A percentile compares a stretch with the other conserved stretches of the same genome.
Conservation (phyloP, 2,113 vertebrate genomes). For the Tachysurus fulvidraco region DNA sequence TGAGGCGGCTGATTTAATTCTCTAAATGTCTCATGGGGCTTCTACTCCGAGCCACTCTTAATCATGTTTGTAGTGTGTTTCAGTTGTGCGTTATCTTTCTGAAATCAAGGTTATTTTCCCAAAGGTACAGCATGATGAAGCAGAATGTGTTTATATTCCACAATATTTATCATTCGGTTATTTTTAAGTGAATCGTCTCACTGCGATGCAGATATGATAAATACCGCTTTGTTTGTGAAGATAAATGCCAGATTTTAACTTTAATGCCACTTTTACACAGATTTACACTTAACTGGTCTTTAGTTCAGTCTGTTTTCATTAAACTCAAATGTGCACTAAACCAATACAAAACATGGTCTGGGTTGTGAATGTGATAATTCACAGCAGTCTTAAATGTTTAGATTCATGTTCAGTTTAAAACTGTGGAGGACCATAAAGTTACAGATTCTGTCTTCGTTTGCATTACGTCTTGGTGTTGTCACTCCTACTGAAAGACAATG, state of each 20-base stretch:
- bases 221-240: not conserved
- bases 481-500: not conserved
- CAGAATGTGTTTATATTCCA: constrained; percentile 6
- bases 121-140: not conserved
- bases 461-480: not conserved
- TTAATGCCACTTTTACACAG: not conserved
- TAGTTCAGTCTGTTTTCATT: not conserved
- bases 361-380: not conserved
- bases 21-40: not conserved
- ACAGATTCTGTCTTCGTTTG: not conserved
- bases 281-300: not conserved
- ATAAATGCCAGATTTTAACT: not conserved
- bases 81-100: not conserved
- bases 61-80: constrained; percentile 18
- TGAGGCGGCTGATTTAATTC: constrained; percentile 16
- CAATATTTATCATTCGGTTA: not conserved
- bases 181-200: not conserved
- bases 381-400: not conserved
- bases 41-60: constrained; percentile 2
- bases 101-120: constrained; percentile 12
- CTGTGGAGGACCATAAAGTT: not conserved
- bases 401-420: not conserved
- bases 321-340: not conserved
- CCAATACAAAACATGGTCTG: not conserved
- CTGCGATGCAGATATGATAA: not conserved